phyloP scores from a whole-genome alignment of 2,797 vertebrate genomes.

The Ptychobarbus kaznakovi region DNA sequence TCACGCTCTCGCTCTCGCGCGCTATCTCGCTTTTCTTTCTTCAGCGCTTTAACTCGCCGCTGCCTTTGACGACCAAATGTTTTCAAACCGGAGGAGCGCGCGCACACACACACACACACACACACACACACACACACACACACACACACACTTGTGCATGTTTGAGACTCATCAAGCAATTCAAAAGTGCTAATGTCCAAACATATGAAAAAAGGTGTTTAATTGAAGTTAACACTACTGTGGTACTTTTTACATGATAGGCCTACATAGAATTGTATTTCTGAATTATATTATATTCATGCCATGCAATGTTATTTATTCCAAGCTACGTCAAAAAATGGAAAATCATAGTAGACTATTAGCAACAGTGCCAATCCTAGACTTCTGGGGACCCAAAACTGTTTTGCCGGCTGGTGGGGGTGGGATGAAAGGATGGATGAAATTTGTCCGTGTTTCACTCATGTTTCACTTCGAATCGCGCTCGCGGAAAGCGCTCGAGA shows the following conservation, averaged over 20 bases:
- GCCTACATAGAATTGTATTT: background rate
- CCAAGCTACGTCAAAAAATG: background rate
- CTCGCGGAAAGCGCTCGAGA: too few species aligned
- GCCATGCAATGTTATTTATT: too few species aligned
- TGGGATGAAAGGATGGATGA: too few species aligned
- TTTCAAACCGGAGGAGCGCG: slow-evolving; percentile 44
- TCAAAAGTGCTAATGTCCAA: background rate
- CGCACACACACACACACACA: background rate
- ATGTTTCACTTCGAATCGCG: too few species aligned
- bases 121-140: background rate
- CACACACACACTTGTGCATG: background rate
- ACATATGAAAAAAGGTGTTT: background rate
- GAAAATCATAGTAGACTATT: background rate
- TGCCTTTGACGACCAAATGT: slow-evolving; percentile 54
- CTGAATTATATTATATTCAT: background rate
- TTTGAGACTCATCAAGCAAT: background rate
- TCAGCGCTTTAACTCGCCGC: slow-evolving; percentile 31
- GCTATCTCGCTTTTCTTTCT: slow-evolving; percentile 45
- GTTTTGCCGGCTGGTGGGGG: too few species aligned
- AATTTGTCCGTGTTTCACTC: too few species aligned
- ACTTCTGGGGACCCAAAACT: too few species aligned
- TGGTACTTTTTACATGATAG: background rate
- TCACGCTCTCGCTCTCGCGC: slow-evolving; percentile 44
- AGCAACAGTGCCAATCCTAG: too few species aligned
- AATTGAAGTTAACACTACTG: background rate